phyloP scores from a whole-genome alignment of 2,113 vertebrate genomes.

The Pseudopodoces humilis region DNA sequence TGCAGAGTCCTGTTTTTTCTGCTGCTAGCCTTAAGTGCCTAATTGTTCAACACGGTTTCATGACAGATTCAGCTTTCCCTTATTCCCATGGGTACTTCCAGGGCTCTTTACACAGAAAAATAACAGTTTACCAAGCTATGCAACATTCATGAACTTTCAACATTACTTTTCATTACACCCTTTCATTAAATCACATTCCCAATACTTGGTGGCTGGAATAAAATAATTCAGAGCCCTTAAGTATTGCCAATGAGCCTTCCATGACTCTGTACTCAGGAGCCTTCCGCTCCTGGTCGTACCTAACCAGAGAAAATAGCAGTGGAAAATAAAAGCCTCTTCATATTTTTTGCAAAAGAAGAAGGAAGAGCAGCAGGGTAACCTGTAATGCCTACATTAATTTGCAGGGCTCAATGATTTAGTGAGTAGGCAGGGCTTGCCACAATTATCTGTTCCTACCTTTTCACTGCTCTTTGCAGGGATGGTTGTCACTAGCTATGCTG shows the following conservation, averaged over 20 bases:
- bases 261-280: background rate
- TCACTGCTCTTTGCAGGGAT: background rate
- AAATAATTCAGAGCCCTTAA: background rate
- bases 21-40: background rate
- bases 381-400: background rate
- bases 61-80: constrained; percentile 8
- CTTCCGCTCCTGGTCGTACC: background rate
- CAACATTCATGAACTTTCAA: background rate
- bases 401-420: background rate
- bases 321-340: background rate
- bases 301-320: background rate
- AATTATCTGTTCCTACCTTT: background rate
- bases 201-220: background rate
- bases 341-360: background rate
- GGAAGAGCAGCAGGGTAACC: background rate
- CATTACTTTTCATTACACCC: background rate
- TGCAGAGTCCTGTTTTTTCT: background rate
- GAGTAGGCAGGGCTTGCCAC: background rate
- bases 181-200: background rate
- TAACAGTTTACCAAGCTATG: background rate
- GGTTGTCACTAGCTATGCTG: background rate
- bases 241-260: background rate
- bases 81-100: background rate
- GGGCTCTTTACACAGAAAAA: background rate
- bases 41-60: background rate